Base-by-base conservation (phyloP, 2,888 invertebrate species). In the Atethmia centrago region DNA sequence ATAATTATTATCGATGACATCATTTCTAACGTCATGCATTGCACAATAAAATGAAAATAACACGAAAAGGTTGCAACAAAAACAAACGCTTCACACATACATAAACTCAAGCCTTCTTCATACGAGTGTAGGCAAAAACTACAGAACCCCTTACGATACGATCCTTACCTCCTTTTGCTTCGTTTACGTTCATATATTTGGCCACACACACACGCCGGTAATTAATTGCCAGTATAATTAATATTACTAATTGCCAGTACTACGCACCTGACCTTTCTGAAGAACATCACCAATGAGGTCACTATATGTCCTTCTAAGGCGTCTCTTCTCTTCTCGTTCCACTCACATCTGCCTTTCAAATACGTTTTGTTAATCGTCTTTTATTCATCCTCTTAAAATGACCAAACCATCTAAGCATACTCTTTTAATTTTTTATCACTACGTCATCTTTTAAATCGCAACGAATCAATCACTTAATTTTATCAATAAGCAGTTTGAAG, bases 1-100 rank as follows among this genome's bases (percentile, higher is more conserved):
- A 40, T 21, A 40, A 36, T 3, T 36, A 53, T n/a, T 21, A 47
- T 55, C 63, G 79, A 81, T 81, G 80, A 83, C 80, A 64, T 67
- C 59, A 82, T 45, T 31, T 2, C 25, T 3, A 14, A 64, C 59
- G 66, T 59, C 62, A 83, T 58, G 40, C 28, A 56, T 31, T 28
- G 19, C 42, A 56, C 16, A 63, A 40, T 42, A 40, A 51, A 71
- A 78, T 55, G 14, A 25, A 12, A 56, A 61, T 53, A 55, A 28
- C 31, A 53, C 10, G 2, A 53, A 56, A 55, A 19, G 25, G 28
- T 73, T 21, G 28, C 42, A 47, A 36, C 59, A 45, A 14, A 61
- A 61, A 47, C 0, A 47, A 45, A 14, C 28, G 25, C 19, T 42
- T 62, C 19, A 58, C 28, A 36, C n/a, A 9, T n/a, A 28, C n/a